Evolutionary conservation across 1,140 invertebrate species (phyloP).

Genomic region (Geopemphigus sp.): DNA sequence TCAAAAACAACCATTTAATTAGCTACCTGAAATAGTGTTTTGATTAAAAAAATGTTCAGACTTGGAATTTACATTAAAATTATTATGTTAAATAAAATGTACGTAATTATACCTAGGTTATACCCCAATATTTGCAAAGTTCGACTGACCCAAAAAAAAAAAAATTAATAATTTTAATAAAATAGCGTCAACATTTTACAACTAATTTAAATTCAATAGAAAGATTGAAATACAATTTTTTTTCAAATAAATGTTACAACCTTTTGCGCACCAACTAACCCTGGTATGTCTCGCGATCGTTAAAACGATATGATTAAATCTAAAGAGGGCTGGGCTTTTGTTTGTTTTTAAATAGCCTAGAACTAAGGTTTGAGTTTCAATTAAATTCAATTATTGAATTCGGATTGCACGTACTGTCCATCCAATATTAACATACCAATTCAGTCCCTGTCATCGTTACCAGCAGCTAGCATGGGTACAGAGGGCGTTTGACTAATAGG

Average conservation of each 20-base stretch:
- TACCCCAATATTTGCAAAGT: constrained; percentile 31
- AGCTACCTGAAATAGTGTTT: constrained; percentile 45
- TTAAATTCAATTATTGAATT: constrained; percentile 46
- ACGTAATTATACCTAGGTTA: constrained; percentile 32
- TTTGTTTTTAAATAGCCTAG: constrained; percentile 3
- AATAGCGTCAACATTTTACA: constrained; percentile 20
- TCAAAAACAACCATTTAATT: constrained; percentile 24
- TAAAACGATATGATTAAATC: constrained; percentile 5
- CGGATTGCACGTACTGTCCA: constrained; percentile 45
- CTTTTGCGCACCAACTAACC: constrained; percentile 32
- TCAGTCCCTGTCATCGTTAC: constrained; percentile 51
- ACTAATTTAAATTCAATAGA: constrained; percentile 22
- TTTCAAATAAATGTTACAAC: background rate
- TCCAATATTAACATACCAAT: constrained; percentile 1
- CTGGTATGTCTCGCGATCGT: constrained; percentile 17
- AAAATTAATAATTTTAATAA: constrained; percentile 2
- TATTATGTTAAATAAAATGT: constrained; percentile 15
- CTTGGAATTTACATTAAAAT: constrained; percentile 37
- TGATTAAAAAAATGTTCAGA: constrained; percentile 42
- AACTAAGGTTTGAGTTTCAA: constrained; percentile 34
- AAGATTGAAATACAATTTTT: constrained; percentile 6
- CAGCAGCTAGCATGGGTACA: constrained; percentile 52
- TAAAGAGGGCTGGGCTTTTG: background rate
- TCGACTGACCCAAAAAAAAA: constrained; percentile 19
- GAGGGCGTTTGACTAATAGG: constrained; percentile 53